Percentiles rank a stretch among this genome's conserved stretches.
These are phyloP conservation scores for Suncus etruscus DNA, from an alignment of 2,113 vertebrate species.

Conservation along the genomic window DNA sequence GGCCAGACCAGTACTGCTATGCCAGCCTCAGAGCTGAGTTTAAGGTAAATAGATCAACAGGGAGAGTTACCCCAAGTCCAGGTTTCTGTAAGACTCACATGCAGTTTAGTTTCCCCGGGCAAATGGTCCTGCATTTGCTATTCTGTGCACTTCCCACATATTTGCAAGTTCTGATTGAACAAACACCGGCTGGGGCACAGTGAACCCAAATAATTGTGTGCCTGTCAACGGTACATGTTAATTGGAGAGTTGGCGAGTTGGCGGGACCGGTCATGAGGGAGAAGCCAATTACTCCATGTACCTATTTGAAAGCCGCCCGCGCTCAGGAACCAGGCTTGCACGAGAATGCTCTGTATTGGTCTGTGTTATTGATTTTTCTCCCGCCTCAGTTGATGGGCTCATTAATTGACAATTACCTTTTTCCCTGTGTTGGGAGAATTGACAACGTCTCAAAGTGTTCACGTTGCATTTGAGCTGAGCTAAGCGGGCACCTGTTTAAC, in stretches of 20 bases:
- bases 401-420: slow-evolving; percentile 90
- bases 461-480: slow-evolving; percentile 83
- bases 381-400: slow-evolving; percentile 80
- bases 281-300: slow-evolving; percentile 85
- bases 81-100: slow-evolving; percentile 53
- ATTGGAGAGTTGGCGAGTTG: slow-evolving; percentile 84
- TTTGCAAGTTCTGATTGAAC: slow-evolving; percentile 83
- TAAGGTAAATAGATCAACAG: not conserved
- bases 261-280: slow-evolving; percentile 82
- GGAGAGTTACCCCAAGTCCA: not conserved
- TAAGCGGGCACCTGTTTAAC: slow-evolving; percentile 83
- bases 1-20: not conserved
- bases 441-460: slow-evolving; percentile 81
- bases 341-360: slow-evolving; percentile 84
- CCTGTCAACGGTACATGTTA: slow-evolving; percentile 84
- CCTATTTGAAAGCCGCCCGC: slow-evolving; percentile 81
- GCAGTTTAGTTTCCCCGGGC: slow-evolving; percentile 19
- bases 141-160: slow-evolving; percentile 65
- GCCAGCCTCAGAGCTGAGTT: not conserved
- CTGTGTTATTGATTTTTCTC: slow-evolving; percentile 86
- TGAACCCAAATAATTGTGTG: slow-evolving; percentile 81
- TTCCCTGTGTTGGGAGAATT: slow-evolving; percentile 85
- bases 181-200: slow-evolving; percentile 76
- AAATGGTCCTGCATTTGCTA: slow-evolving; percentile 62
- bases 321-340: slow-evolving; percentile 84